Evolutionary conservation across 2,113 vertebrate species (phyloP).

Genomic region (Gallinago paraguaiae): DNA sequence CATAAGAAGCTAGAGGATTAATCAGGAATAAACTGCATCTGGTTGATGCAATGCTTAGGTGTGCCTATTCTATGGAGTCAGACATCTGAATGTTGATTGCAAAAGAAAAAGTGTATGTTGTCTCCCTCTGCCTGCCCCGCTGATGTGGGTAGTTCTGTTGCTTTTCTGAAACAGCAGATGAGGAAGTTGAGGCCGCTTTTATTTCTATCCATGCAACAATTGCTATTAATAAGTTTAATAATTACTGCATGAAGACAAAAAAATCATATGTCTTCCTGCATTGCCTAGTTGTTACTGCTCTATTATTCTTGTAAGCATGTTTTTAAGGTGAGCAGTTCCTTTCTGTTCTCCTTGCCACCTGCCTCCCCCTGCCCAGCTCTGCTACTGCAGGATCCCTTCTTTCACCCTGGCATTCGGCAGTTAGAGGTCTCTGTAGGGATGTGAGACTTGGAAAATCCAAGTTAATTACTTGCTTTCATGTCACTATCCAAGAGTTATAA

Average conservation of each 20-base stretch:
- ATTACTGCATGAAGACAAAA: background rate
- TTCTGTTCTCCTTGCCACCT: background rate
- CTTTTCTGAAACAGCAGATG: background rate
- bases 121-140: background rate
- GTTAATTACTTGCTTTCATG: background rate
- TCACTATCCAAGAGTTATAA: background rate
- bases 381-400: background rate
- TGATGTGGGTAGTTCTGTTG: background rate
- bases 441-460: background rate
- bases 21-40: constrained; percentile 4
- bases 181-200: background rate
- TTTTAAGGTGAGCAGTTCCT: background rate
- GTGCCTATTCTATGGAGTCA: background rate
- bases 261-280: background rate
- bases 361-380: background rate
- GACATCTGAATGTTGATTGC: background rate
- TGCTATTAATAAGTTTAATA: background rate
- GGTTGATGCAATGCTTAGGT: background rate
- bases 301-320: background rate
- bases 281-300: background rate
- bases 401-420: background rate
- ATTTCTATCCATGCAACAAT: background rate
- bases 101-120: background rate
- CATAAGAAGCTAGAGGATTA: constrained; percentile 14
- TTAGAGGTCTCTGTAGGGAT: background rate